Conservation (phyloP, 92 coral and sea anemone genomes). For the Meandrina meandrites region DNA sequence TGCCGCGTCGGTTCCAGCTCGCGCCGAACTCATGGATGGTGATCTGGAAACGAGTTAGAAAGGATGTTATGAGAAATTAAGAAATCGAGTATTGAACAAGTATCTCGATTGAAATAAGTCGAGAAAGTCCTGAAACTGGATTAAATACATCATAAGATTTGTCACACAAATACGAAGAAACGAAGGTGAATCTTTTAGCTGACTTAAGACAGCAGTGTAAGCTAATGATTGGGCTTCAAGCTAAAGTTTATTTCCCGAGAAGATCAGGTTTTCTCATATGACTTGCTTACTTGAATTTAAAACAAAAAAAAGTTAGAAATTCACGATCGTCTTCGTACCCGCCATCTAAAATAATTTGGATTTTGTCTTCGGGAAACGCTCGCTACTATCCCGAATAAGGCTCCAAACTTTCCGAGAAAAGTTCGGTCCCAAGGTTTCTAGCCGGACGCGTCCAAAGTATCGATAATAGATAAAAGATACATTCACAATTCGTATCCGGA, state of each 20-base stretch:
- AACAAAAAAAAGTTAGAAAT: no score
- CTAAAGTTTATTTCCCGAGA: no score
- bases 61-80: neutral
- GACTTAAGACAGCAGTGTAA: no score
- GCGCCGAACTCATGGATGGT: conserved; percentile 77
- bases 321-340: no score
- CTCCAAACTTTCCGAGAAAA: neutral
- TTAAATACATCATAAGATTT: neutral
- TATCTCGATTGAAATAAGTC: neutral
- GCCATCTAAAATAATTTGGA: neutral
- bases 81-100: neutral
- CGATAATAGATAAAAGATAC: neutral
- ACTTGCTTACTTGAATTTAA: no score
- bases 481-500: neutral
- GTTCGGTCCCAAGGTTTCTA: neutral
- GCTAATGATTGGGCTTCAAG: no score
- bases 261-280: no score
- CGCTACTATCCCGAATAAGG: neutral
- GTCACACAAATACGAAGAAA: neutral
- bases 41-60: conserved; percentile 55
- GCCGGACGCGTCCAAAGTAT: neutral
- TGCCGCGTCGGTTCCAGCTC: conserved; percentile 85
- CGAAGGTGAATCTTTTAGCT: no score
- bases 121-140: neutral
- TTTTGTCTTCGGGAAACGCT: no score